Evolutionary conservation across 2,888 invertebrate genomes (phyloP), one percentile per base, ranked within the genome.

Genomic region (Microctonus hyperodae): DNA sequence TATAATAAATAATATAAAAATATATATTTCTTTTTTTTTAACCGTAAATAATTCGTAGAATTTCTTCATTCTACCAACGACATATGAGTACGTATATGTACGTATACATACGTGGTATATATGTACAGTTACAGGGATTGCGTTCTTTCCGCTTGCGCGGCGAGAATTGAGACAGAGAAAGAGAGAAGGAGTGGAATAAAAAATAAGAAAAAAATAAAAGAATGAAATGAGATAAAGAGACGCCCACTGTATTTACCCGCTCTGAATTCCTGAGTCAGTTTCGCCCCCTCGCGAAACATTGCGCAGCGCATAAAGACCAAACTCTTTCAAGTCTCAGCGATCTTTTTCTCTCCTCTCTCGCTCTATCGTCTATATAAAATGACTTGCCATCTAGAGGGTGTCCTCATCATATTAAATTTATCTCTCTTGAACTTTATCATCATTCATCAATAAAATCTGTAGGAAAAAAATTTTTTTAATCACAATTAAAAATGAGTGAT

Each of bases 221-320:
- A 35, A 37, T n/a, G 31, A 28, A 44, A n/a, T 23, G 23, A 57
- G 25, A 31, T 55, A 13, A 44, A 59, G 28, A 71, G 70, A 73
- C 79, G 76, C 79, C 77, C 76, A 78, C 76, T 71, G 74, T 79
- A 79, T 80, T 79, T 80, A 78, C 78, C 73, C 78, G 77, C 70
- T 78, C 76, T 75, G 75, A 79, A 80, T 80, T 80, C 79, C 78
- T 72, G 66, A 75, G 76, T 74, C 70, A 73, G 74, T 75, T 53
- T 79, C 77, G 78, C 78, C 78, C 77, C 78, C 78, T 76, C 77
- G 76, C 74, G 75, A 78, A 75, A 79, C 74, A 74, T 78, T 76
- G 76, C 78, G 73, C 72, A 76, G 75, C 75, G 74, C 74, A 73
- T 74, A 77, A 73, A 76, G 59, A 44, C 53, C 31, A 73, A 76